These are phyloP conservation scores for Drosophila lowei DNA, from an alignment of 1,140 invertebrate species.

Conservation along the genomic window DNA sequence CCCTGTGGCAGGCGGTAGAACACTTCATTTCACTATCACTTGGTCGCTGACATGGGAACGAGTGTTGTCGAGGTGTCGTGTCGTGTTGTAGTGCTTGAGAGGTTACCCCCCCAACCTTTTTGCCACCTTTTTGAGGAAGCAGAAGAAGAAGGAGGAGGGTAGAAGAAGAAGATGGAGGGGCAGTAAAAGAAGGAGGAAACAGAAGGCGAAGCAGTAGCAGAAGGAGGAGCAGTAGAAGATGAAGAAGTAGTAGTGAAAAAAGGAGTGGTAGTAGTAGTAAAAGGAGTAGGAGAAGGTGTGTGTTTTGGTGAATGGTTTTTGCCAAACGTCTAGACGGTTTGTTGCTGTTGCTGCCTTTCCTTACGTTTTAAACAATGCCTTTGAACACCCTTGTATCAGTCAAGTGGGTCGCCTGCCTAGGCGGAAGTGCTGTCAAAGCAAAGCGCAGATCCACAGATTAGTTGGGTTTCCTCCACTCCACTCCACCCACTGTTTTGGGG, in stretches of 20 bases:
- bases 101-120: not conserved
- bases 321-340: slow-evolving; percentile 60
- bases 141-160: too few relatives aligned
- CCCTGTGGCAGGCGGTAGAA: not conserved
- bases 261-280: too few relatives aligned
- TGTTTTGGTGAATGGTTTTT: slow-evolving; percentile 2
- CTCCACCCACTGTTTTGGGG: not conserved
- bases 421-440: slow-evolving; percentile 69
- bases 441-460: slow-evolving; percentile 68
- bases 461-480: slow-evolving; percentile 20
- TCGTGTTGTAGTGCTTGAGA: slow-evolving; percentile 32
- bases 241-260: too few relatives aligned
- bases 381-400: slow-evolving; percentile 57
- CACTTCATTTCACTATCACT: slow-evolving; percentile 76
- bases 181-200: too few relatives aligned
- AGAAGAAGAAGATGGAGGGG: too few relatives aligned
- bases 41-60: slow-evolving; percentile 56
- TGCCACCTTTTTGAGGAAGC: too few relatives aligned
- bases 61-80: slow-evolving; percentile 63
- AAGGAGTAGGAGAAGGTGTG: not conserved
- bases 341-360: not conserved
- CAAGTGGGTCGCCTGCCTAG: slow-evolving; percentile 39
- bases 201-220: too few relatives aligned
- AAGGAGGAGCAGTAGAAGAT: too few relatives aligned
- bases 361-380: slow-evolving; percentile 32